Evolutionary conservation across 2,888 invertebrate genomes (phyloP), one percentile per base, ranked within the genome.

Genomic region (Athalia circularis): DNA sequence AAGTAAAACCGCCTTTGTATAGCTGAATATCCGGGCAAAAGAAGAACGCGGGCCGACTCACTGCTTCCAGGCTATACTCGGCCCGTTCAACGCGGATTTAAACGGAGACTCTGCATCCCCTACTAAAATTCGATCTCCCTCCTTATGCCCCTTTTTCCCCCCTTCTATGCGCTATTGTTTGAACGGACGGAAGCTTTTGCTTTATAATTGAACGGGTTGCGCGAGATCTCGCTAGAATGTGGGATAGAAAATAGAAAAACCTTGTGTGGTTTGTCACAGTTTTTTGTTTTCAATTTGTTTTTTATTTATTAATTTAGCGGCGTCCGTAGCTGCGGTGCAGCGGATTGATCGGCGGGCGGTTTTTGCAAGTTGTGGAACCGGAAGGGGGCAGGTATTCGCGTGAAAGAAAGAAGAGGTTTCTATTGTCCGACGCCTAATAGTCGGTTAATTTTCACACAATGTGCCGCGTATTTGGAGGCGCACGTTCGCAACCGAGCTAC

Each of bases 381-480:
- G 62, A 50, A 62, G 59, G 59, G 15, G 59, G 45, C 47, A 13
- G 48, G 50, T 48, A 11, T 50, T 76, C 67, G 8, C 59, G 57
- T 79, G 78, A 80, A 80, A 83, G 84, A 83, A 85, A 85, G 85
- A 85, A 83, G 83, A 61, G 75, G 62, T 78, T 80, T 78, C 85
- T 84, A 89, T 89, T 89, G 89, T 89, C 85, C 87, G 84, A 77
- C 77, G 79, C 85, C 86, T 88, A 89, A 89, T 89, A 88, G 88
- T 87, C 85, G 85, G 87, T 87, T 89, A 89, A 89, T 89, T 87
- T 86, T 82, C 83, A 85, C 85, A 89, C 88, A 90, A 89, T 89
- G 88, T 88, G 86, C 85, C 84, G 85, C 87, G 87, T 88, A 87
- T 85, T 85, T 84, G 84, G 79, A 76, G 84, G 85, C 81, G 84